These are phyloP conservation scores for Piprites chloris DNA, from an alignment of 2,113 vertebrate species.

Conservation along the genomic window DNA sequence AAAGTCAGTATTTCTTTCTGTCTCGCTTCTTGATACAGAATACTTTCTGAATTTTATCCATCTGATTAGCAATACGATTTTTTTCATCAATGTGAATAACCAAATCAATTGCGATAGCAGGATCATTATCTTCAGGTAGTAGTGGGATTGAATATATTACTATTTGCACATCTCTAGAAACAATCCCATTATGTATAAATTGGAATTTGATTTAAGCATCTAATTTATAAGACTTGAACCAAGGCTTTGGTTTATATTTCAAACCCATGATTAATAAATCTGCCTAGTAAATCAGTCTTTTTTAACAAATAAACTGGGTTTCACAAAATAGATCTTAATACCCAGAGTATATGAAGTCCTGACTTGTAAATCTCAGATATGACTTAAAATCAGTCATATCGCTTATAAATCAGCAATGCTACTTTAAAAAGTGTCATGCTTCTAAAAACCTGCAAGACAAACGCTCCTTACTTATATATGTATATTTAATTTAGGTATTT, in stretches of 20 bases:
- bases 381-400: conserved; percentile 39
- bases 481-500: conserved; percentile 59
- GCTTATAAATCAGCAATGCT: conserved; percentile 47
- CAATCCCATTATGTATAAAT: conserved; percentile 46
- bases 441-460: conserved; percentile 32
- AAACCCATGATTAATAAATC: conserved; percentile 50
- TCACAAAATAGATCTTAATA: conserved; percentile 47
- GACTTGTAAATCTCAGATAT: conserved; percentile 38
- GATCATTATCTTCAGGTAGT: conserved; percentile 11
- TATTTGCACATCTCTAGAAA: conserved; percentile 6
- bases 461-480: conserved; percentile 39
- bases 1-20: not conserved
- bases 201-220: conserved; percentile 55
- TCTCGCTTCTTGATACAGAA: not conserved
- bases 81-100: not conserved
- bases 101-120: conserved; percentile 24
- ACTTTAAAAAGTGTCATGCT: conserved; percentile 19
- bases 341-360: not conserved
- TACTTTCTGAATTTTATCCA: not conserved
- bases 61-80: conserved; percentile 16
- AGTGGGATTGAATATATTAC: not conserved
- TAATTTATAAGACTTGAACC: conserved; percentile 40
- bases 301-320: conserved; percentile 57
- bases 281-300: conserved; percentile 31
- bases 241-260: conserved; percentile 37